Evolutionary conservation across 2,113 vertebrate genomes (phyloP), one percentile per base, ranked within the genome.

Genomic region (Coregonus clupeaformis): DNA sequence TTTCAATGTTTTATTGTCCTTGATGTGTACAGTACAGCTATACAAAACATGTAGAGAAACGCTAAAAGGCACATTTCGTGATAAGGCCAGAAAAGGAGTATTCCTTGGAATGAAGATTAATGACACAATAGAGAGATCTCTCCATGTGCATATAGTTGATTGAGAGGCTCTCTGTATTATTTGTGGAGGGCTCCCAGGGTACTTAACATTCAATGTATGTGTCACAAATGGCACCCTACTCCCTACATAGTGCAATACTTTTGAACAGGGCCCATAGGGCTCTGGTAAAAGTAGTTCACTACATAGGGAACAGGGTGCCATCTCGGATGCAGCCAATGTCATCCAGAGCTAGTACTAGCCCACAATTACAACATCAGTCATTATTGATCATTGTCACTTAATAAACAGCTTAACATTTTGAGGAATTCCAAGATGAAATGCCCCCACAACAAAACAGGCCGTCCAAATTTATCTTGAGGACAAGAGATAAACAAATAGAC

Each of bases 341-440:
- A 84, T 87, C 68, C 75, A 2, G 71, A 36, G 49, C 73, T 7
- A 84, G 81, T 74, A 83, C 82, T 82, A 81, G 81, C 79, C 86
- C 80, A 66, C 88, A 90, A 91, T 90, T 90, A 90, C 86, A 85
- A 80, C 90, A 91, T 91, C 88, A 89, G 80, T 91, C 90, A 90
- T 90, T 90, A 91, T 90, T 91, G 88, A 91, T 91, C 87, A 90
- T 84, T 90, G 87, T 89, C 89, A 89, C 85, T 79, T 86, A 90
- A 89, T 87, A 89, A 91, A 87, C 87, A 88, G 87, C 89, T 83
- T 82, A 87, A 88, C 84, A 82, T 88, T 79, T 81, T 73, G 75
- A 85, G 75, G 84, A 80, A 87, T 87, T 82, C 75, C 2, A 25
- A 83, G 84, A 88, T 78, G 78, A 85, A 86, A 86, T 25, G n/a